Base-by-base conservation (phyloP, 1,140 invertebrate genomes). In the Parapsyche elsis region DNA sequence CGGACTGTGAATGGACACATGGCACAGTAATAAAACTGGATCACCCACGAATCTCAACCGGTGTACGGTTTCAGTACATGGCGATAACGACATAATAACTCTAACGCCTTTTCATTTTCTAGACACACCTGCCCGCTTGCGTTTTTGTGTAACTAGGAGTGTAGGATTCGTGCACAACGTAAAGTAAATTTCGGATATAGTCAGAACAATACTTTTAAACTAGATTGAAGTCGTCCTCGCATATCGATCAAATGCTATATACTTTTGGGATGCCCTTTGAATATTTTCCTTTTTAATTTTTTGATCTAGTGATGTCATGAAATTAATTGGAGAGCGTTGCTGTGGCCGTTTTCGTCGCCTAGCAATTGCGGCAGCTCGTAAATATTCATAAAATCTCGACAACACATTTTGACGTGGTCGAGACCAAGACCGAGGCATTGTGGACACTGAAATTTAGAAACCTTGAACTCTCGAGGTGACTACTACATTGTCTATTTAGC, bases 231-330 rank as follows among this genome's bases (percentile, higher is more conserved):
- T n/a, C n/a, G n/a, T n/a, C n/a, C n/a, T n/a, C n/a, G n/a, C n/a
- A n/a, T n/a, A n/a, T n/a, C n/a, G n/a, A n/a, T n/a, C n/a, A n/a
- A n/a, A n/a, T n/a, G n/a, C n/a, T n/a, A n/a, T n/a, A n/a, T n/a
- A n/a, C n/a, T n/a, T n/a, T n/a, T n/a, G n/a, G n/a, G 30, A 38
- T 38, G 30, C 30, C 30, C 16, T 71, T 30, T 44, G 21, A 30
- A 30, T 71, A 23, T 30, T 38, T 61, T 19, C 57, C 19, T 26
- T 57, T 59, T 61, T 59, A 76, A 75, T 75, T 75, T 76, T 76
- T 46, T 24, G 74, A 38, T 76, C 74, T 21, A 76, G 45, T 76
- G 74, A 76, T 61, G 74, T 76, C 74, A 61, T 49, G 57, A 26
- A 53, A 49, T 76, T 61, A 21, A 76, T 61, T 30, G 44, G 14